Evolutionary conservation across 2,797 vertebrate genomes (phyloP).

Genomic region (Mareca penelope): DNA sequence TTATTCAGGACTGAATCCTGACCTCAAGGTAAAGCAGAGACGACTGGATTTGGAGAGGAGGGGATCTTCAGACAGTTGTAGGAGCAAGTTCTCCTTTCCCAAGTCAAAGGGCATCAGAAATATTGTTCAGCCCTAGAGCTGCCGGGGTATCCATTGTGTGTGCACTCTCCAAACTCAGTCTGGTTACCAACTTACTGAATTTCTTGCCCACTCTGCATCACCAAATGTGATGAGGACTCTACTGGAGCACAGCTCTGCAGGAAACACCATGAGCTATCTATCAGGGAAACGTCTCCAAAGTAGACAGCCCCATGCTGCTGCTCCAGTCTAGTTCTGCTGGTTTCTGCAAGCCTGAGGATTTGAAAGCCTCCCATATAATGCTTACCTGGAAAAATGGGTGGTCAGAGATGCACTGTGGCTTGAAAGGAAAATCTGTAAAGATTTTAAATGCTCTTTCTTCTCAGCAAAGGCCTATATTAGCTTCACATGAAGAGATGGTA

Average conservation of each 20-base stretch:
- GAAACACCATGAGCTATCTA: neutral
- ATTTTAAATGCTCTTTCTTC: neutral
- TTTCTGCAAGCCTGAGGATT: neutral
- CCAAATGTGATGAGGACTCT: neutral
- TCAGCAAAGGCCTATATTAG: neutral
- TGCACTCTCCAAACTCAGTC: neutral
- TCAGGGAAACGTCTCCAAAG: neutral
- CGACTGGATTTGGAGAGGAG: neutral
- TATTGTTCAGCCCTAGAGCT: neutral
- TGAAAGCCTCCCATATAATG: neutral
- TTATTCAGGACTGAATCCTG: slow-evolving; percentile 57
- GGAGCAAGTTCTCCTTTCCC: neutral
- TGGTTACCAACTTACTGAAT: neutral
- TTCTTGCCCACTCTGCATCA: neutral
- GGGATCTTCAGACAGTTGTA: neutral
- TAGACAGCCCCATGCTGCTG: neutral
- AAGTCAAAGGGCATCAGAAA: neutral
- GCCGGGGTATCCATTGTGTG: neutral
- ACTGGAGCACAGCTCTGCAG: neutral
- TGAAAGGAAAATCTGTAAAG: neutral
- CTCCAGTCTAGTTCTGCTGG: neutral
- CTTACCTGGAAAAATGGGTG: neutral
- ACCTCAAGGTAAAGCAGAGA: slow-evolving; percentile 46
- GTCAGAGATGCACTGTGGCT: neutral
- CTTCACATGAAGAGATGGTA: neutral